Conservation (phyloP, 2,113 vertebrate genomes). For the Pseudorasbora parva region DNA sequence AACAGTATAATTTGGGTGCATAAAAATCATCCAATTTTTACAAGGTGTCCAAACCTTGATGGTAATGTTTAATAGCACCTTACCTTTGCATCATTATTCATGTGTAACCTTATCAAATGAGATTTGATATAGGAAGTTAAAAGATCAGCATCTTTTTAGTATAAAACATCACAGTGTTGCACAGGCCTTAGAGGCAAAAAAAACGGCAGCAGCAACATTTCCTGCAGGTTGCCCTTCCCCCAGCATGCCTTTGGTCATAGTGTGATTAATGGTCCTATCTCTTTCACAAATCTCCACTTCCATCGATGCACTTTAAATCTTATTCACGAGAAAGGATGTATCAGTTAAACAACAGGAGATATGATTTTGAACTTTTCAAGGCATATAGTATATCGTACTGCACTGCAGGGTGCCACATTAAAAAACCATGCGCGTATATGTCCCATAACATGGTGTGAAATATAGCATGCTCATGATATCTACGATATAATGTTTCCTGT, state of each 20-base stretch:
- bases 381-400: neutral
- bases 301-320: conserved; percentile 38
- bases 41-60: neutral
- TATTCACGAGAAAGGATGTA: conserved; percentile 12
- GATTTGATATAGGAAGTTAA: neutral
- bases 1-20: neutral
- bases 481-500: conserved; percentile 21
- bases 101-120: neutral
- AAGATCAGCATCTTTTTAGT: conserved; percentile 22
- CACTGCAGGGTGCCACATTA: conserved; percentile 6
- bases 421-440: conserved; percentile 23
- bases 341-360: conserved; percentile 37
- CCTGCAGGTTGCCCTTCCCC: conserved; percentile 18
- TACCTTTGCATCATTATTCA: neutral
- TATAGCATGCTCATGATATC: conserved; percentile 2
- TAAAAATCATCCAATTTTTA: neutral
- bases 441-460: conserved; percentile 29
- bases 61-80: neutral
- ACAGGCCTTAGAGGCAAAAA: conserved; percentile 11
- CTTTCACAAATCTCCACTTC: conserved; percentile 38
- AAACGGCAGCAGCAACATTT: neutral
- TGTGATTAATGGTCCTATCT: conserved; percentile 37
- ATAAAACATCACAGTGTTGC: conserved; percentile 8
- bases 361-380: conserved; percentile 16
- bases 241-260: conserved; percentile 20